Evolutionary conservation across 2,888 invertebrate genomes (phyloP).

Genomic region (Athetis lepigone): DNA sequence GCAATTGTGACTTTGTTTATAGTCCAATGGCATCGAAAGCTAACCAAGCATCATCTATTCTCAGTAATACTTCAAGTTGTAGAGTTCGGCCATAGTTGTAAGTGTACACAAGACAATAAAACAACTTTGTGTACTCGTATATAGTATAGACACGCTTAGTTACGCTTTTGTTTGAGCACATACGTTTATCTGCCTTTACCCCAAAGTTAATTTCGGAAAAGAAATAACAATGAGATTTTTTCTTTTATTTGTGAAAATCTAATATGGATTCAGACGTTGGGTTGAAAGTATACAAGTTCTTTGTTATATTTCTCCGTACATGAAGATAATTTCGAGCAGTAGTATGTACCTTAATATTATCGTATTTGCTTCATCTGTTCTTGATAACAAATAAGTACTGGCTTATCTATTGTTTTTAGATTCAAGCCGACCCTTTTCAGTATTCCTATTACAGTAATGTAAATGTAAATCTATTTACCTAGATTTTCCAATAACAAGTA

Average conservation of each 20-base stretch:
- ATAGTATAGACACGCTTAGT: constrained; percentile 54
- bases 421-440: constrained; percentile 14
- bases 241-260: constrained; percentile 44
- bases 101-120: constrained; percentile 52
- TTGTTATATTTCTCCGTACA: constrained; percentile 37
- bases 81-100: constrained; percentile 46
- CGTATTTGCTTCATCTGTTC: constrained; percentile 29
- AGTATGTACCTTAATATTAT: constrained; percentile 20
- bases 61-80: constrained; percentile 58
- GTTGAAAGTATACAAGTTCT: constrained; percentile 32
- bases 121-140: constrained; percentile 50
- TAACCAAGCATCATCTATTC: constrained; percentile 53
- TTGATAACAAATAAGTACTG: constrained; percentile 17
- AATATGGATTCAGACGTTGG: constrained; percentile 42
- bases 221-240: constrained; percentile 42
- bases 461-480: constrained; percentile 7
- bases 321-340: constrained; percentile 30
- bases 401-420: constrained; percentile 8
- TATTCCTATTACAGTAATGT: background rate
- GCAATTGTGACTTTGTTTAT: constrained; percentile 46
- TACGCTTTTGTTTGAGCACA: constrained; percentile 47
- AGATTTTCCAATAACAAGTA: background rate
- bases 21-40: constrained; percentile 43
- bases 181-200: constrained; percentile 52
- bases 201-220: constrained; percentile 52